phyloP scores from a whole-genome alignment of 2,888 invertebrate genomes.

The Dendrolimus pini region DNA sequence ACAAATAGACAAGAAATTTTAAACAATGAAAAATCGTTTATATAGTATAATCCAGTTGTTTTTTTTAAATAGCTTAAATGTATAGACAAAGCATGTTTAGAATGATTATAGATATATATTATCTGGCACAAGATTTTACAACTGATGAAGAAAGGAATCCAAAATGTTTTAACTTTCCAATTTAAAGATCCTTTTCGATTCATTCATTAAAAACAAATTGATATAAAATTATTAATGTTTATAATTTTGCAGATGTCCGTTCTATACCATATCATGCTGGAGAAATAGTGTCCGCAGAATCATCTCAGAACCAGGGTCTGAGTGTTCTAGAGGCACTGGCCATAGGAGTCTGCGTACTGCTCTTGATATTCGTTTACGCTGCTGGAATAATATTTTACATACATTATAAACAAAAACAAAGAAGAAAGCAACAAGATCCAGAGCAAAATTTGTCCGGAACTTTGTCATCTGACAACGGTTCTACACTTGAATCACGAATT shows the following conservation, averaged over 20 bases:
- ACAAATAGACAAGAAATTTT: too few species aligned
- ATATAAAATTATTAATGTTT: too few species aligned
- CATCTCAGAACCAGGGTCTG: constrained; percentile 76
- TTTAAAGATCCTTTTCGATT: too few species aligned
- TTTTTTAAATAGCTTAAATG: too few species aligned
- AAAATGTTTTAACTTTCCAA: too few species aligned
- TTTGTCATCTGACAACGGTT: constrained; percentile 44
- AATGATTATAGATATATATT: too few species aligned
- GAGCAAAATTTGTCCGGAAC: constrained; percentile 51
- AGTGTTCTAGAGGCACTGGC: constrained; percentile 87
- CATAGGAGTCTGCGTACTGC: constrained; percentile 86
- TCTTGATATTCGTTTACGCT: constrained; percentile 88
- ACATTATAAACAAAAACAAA: constrained; percentile 82
- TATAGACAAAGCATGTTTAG: too few species aligned
- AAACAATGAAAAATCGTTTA: too few species aligned
- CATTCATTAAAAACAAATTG: too few species aligned
- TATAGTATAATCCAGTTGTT: too few species aligned
- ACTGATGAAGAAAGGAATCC: too few species aligned
- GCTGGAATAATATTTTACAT: constrained; percentile 89
- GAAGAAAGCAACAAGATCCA: constrained; percentile 66
- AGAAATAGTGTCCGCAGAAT: constrained; percentile 66
- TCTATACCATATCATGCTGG: constrained; percentile 87
- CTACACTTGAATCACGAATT: constrained; percentile 52
- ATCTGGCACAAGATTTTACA: too few species aligned
- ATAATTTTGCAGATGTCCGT: constrained; percentile 78